These are phyloP conservation scores for Phataginus tricuspis DNA, from an alignment of 2,797 vertebrate genomes.

Conservation along the genomic window DNA sequence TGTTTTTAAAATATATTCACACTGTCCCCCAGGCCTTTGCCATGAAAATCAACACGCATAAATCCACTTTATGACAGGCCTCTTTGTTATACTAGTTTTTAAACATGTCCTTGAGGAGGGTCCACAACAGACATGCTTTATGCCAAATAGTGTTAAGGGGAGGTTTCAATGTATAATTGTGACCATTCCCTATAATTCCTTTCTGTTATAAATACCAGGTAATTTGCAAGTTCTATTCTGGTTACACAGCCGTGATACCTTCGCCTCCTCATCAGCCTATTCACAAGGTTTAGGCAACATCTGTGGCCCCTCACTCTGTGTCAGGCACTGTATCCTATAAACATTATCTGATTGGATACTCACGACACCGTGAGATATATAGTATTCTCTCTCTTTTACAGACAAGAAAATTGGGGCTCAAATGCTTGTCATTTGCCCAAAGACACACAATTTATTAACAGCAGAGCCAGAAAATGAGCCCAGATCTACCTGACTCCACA, in stretches of 20 bases:
- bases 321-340: background rate
- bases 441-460: background rate
- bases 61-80: background rate
- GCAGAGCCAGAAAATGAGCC: background rate
- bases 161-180: background rate
- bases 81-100: background rate
- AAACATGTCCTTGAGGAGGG: background rate
- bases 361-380: background rate
- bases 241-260: background rate
- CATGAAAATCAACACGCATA: background rate
- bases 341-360: background rate
- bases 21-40: background rate
- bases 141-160: background rate
- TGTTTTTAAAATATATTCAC: slow-evolving; percentile 22
- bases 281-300: background rate
- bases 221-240: background rate
- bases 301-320: background rate
- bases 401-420: background rate
- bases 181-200: background rate
- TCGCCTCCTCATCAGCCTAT: background rate
- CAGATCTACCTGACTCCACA: background rate
- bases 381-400: background rate
- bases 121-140: slow-evolving; percentile 12
- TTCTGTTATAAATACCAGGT: background rate
- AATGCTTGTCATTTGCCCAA: background rate